Evolutionary conservation across 2,113 vertebrate species (phyloP).

Genomic region (Spea multiplicata): DNA sequence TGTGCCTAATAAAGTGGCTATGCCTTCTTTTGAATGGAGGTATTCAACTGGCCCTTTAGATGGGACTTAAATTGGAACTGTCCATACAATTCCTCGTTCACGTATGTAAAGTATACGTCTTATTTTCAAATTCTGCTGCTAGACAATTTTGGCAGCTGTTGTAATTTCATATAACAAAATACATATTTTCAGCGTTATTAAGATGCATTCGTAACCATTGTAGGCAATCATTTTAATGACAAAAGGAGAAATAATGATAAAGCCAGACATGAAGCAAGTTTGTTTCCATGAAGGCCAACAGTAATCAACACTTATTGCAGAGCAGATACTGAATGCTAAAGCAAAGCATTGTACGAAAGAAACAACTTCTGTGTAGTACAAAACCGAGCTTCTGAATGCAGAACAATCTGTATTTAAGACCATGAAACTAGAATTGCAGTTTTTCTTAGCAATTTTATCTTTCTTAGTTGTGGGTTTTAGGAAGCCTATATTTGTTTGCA

Average conservation of each 20-base stretch:
- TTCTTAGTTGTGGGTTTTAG: slow-evolving; percentile 12
- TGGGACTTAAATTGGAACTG: slow-evolving; percentile 12
- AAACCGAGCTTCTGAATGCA: not conserved
- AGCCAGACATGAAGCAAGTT: slow-evolving; percentile 66
- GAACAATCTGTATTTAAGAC: slow-evolving; percentile 33
- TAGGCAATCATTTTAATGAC: slow-evolving; percentile 50
- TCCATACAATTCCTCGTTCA: slow-evolving; percentile 4
- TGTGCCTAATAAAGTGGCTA: no score
- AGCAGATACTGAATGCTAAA: slow-evolving; percentile 63
- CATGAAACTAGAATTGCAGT: slow-evolving; percentile 10
- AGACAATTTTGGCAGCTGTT: slow-evolving; percentile 24
- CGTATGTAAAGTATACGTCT: not conserved
- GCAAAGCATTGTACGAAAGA: slow-evolving; percentile 63
- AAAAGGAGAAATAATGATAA: slow-evolving; percentile 62
- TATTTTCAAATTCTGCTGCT: slow-evolving; percentile 1
- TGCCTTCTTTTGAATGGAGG: no score
- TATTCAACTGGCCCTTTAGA: not conserved
- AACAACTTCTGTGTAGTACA: slow-evolving; percentile 25
- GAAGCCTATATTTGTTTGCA: not conserved
- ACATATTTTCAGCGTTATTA: slow-evolving; percentile 21
- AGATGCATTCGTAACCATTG: slow-evolving; percentile 21
- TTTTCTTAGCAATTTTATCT: slow-evolving; percentile 17
- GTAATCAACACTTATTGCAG: slow-evolving; percentile 72
- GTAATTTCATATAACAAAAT: slow-evolving; percentile 15
- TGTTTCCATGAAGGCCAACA: slow-evolving; percentile 64